phyloP scores from a whole-genome alignment of 2,888 invertebrate species.

The Arctia plantaginis region DNA sequence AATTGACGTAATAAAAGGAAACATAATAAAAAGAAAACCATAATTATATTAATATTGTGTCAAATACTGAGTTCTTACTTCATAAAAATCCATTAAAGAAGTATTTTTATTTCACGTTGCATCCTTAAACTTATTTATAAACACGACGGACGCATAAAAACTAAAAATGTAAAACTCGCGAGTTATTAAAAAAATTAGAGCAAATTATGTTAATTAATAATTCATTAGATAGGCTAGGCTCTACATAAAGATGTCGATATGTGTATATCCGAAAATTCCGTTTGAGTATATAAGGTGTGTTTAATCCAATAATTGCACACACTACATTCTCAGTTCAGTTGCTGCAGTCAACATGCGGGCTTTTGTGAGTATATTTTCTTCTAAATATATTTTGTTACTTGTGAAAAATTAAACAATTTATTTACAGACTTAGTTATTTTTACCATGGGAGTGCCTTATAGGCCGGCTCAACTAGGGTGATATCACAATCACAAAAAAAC shows the following conservation, averaged over 20 bases:
- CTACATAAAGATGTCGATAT: slow-evolving; percentile 34
- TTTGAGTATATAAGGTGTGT: slow-evolving; percentile 74
- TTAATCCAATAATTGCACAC: slow-evolving; percentile 62
- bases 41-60: not conserved
- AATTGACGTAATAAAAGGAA: no score
- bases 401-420: not conserved
- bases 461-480: no score
- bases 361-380: slow-evolving; percentile 66
- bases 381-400: not conserved
- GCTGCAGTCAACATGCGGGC: slow-evolving; percentile 71
- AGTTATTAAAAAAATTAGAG: slow-evolving; percentile 20
- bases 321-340: slow-evolving; percentile 66
- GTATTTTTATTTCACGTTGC: not conserved
- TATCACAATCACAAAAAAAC: no score
- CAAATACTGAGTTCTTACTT: not conserved
- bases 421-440: not conserved
- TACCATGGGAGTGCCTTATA: no score
- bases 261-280: slow-evolving; percentile 59
- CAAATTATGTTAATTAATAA: slow-evolving; percentile 42
- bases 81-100: not conserved
- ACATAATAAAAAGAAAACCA: no score
- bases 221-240: slow-evolving; percentile 21
- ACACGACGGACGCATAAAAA: not conserved
- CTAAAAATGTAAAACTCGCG: not conserved
- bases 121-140: not conserved